These are phyloP conservation scores for Melanaphis sacchari DNA, from an alignment of 1,140 invertebrate species.

Conservation along the genomic window DNA sequence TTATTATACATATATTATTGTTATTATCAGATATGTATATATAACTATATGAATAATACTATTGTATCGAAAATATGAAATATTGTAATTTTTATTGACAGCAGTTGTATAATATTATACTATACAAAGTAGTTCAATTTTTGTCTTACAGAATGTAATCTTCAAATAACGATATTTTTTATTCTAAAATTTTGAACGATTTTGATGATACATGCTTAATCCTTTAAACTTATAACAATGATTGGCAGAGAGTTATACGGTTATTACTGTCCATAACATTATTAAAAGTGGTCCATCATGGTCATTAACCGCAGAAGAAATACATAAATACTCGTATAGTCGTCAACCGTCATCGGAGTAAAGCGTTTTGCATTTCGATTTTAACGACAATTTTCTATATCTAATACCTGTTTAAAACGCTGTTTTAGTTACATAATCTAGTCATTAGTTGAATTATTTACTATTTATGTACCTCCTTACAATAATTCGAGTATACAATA, in stretches of 20 bases:
- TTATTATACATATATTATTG: background rate
- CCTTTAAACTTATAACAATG: background rate
- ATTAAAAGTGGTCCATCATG: background rate
- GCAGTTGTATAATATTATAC: background rate
- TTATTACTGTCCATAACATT: background rate
- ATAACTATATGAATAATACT: background rate
- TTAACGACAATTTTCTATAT: background rate
- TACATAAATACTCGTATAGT: background rate
- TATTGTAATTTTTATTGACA: background rate
- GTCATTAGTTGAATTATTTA: background rate
- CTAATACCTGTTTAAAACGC: background rate
- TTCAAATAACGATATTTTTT: background rate
- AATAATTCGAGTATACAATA: background rate
- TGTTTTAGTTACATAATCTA: background rate
- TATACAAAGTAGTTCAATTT: background rate
- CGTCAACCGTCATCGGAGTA: background rate
- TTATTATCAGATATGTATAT: background rate
- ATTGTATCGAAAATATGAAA: background rate
- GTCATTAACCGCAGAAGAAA: background rate
- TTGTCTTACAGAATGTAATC: background rate
- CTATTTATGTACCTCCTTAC: background rate
- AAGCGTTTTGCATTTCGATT: background rate
- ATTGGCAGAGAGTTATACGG: background rate
- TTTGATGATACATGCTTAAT: background rate
- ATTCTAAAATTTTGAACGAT: background rate